phyloP scores from a whole-genome alignment of 1,140 invertebrate species.

The Dolichoris vasculosae region DNA sequence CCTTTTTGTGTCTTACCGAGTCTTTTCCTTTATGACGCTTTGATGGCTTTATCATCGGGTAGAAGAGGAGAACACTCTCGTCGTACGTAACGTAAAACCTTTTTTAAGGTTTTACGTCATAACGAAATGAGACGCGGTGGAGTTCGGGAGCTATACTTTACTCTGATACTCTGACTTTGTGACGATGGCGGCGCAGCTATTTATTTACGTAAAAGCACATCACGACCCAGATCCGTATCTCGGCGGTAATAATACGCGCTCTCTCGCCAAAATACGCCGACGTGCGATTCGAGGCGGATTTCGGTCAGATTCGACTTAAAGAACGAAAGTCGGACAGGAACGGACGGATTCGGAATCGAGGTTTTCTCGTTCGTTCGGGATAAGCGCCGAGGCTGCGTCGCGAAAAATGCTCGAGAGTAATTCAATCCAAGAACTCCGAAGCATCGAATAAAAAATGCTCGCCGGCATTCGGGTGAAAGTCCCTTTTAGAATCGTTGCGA shows the following conservation, averaged over 20 bases:
- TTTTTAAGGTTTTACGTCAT: constrained; percentile 39
- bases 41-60: background rate
- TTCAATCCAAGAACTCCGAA: no score
- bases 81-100: constrained; percentile 37
- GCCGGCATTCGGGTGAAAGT: no score
- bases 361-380: no score
- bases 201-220: constrained; percentile 50
- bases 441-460: no score
- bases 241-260: constrained; percentile 15
- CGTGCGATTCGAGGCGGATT: background rate
- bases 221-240: constrained; percentile 27
- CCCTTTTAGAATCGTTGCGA: no score
- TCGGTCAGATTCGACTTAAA: background rate
- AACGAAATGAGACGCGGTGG: constrained; percentile 12
- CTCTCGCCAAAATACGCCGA: background rate
- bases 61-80: background rate
- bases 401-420: no score
- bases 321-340: background rate
- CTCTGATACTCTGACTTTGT: background rate
- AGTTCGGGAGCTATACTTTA: background rate
- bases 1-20: background rate
- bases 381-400: no score
- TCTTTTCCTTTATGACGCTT: background rate
- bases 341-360: no score
- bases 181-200: constrained; percentile 2